These are phyloP conservation scores for Macrophya annulata DNA, from an alignment of 2,888 invertebrate species.

Conservation along the genomic window DNA sequence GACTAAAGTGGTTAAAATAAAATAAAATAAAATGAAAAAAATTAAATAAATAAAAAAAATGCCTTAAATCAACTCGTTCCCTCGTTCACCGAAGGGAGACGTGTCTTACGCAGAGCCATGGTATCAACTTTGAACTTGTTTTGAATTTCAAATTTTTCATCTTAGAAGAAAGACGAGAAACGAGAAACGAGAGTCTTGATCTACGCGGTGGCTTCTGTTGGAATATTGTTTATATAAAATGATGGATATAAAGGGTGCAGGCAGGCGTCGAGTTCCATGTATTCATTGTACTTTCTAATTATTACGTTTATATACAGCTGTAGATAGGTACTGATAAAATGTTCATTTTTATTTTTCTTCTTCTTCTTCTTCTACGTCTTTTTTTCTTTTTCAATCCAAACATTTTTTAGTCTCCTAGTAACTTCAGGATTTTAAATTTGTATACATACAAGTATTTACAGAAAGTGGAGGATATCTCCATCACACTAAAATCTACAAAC, in stretches of 20 bases:
- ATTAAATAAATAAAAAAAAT: background rate
- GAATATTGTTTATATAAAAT: slow-evolving; percentile 17
- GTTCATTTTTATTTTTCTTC: no score
- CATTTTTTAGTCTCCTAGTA: background rate
- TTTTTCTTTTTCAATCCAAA: background rate
- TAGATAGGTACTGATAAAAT: background rate
- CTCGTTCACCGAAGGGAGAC: slow-evolving; percentile 21
- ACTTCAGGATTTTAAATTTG: background rate
- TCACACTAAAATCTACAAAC: background rate
- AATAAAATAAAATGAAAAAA: background rate
- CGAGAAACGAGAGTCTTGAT: background rate
- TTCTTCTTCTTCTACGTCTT: no score
- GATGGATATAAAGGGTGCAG: background rate
- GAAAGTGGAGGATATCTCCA: background rate
- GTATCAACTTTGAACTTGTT: slow-evolving; percentile 49
- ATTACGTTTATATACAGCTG: background rate
- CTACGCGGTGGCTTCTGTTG: background rate
- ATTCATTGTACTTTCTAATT: slow-evolving; percentile 12
- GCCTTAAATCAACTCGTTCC: slow-evolving; percentile 17
- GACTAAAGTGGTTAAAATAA: slow-evolving; percentile 38
- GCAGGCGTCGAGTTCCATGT: background rate
- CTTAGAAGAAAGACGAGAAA: slow-evolving; percentile 6
- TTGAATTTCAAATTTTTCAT: slow-evolving; percentile 53
- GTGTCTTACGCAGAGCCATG: slow-evolving; percentile 26
- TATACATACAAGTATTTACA: background rate